Evolutionary conservation across 2,888 invertebrate genomes (phyloP).

Genomic region (Netelia inedita): DNA sequence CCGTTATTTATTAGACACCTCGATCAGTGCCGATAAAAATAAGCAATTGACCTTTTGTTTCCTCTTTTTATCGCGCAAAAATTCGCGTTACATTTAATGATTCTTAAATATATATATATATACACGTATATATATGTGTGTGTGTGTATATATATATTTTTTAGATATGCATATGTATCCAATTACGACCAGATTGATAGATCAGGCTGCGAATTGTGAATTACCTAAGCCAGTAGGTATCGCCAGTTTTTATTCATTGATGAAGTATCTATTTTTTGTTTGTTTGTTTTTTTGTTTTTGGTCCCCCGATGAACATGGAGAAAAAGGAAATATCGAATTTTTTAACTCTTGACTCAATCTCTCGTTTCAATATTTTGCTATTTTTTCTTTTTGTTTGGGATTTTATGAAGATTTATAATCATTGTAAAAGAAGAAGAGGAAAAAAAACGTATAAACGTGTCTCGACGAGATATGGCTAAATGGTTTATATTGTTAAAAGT

Average conservation of each 20-base stretch:
- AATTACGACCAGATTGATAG: slow-evolving; percentile 23
- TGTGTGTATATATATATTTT: slow-evolving; percentile 13
- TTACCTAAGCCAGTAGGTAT: slow-evolving; percentile 49
- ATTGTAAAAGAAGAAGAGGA: background rate
- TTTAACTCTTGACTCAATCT: slow-evolving; percentile 50
- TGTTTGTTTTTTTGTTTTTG: slow-evolving; percentile 17
- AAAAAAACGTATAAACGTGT: slow-evolving; percentile 44
- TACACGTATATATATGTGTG: background rate
- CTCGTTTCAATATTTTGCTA: slow-evolving; percentile 25
- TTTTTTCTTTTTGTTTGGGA: slow-evolving; percentile 38
- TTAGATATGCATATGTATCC: background rate
- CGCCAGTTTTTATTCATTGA: slow-evolving; percentile 37
- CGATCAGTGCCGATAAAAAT: slow-evolving; percentile 44
- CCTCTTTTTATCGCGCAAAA: slow-evolving; percentile 30
- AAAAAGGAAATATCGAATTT: slow-evolving; percentile 38
- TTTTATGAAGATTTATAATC: background rate
- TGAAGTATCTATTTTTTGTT: slow-evolving; percentile 12
- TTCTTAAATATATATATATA: slow-evolving; percentile 5
- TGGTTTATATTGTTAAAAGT: slow-evolving; percentile 69
- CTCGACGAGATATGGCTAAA: slow-evolving; percentile 49
- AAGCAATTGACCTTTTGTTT: slow-evolving; percentile 17
- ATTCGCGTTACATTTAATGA: slow-evolving; percentile 15
- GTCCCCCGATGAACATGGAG: slow-evolving; percentile 22
- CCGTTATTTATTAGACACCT: slow-evolving; percentile 54
- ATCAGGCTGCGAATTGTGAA: slow-evolving; percentile 32